These are phyloP conservation scores for Caenorhabditis latens DNA, from an alignment of 1,140 invertebrate species.

Conservation along the genomic window DNA sequence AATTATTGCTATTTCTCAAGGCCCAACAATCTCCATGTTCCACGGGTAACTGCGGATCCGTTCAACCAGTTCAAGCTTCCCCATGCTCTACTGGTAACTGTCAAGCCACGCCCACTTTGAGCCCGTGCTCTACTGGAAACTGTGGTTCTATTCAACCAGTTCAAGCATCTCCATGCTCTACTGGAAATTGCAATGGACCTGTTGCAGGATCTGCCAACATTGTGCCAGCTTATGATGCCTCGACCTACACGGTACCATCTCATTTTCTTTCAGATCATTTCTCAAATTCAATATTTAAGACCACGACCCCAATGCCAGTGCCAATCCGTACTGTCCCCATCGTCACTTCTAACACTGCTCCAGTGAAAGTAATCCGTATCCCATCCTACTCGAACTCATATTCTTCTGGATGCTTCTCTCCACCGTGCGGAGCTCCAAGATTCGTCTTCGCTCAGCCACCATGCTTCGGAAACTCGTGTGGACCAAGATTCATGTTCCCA, in stretches of 20 bases:
- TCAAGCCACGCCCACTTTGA: background rate
- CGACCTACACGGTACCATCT: constrained; percentile 15
- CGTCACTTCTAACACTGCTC: constrained; percentile 1
- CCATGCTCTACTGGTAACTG: constrained; percentile 20
- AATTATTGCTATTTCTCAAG: background rate
- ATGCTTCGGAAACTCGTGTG: constrained; percentile 45
- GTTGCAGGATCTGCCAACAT: constrained; percentile 32
- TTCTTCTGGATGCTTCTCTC: constrained; percentile 10
- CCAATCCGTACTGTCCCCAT: constrained; percentile 14
- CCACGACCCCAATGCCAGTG: constrained; percentile 28
- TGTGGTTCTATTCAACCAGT: constrained; percentile 6
- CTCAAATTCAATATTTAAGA: background rate
- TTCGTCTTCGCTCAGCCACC: constrained; percentile 44
- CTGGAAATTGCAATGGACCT: constrained; percentile 34
- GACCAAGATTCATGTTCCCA: constrained; percentile 42
- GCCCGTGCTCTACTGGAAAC: background rate
- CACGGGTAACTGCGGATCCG: background rate
- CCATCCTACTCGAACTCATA: constrained; percentile 30
- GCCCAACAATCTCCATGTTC: constrained; percentile 27
- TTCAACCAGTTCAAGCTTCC: background rate
- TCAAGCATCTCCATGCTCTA: constrained; percentile 36
- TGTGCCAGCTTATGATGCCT: constrained; percentile 21
- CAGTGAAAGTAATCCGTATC: constrained; percentile 25
- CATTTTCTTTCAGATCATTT: too few relatives aligned
- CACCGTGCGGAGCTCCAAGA: constrained; percentile 46